Conservation (phyloP, 2,113 vertebrate genomes). For the Prunella fulvescens region DNA sequence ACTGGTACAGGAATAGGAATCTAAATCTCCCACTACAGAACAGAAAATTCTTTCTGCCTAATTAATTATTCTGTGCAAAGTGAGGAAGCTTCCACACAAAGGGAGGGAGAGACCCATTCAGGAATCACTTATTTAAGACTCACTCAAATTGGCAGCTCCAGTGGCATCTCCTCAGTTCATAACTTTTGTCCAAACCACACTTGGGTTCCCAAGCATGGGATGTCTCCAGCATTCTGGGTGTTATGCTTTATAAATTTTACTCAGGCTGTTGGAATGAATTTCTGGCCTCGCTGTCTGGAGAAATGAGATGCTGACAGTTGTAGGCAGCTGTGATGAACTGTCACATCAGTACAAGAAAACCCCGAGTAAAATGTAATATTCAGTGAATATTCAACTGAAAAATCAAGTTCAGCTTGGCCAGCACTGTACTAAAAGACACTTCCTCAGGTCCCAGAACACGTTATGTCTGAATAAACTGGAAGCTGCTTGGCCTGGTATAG, state of each 20-base stretch:
- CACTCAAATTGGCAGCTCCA: neutral
- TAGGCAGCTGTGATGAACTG: neutral
- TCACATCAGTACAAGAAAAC: neutral
- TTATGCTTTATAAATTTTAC: neutral
- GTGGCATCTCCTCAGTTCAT: neutral
- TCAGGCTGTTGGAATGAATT: neutral
- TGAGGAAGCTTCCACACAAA: neutral
- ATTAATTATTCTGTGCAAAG: neutral
- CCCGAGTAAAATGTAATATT: neutral
- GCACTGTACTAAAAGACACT: neutral
- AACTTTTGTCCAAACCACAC: neutral
- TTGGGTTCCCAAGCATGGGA: neutral
- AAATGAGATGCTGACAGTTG: neutral
- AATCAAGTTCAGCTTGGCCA: neutral
- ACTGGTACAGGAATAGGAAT: neutral
- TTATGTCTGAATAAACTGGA: neutral
- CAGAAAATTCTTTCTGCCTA: neutral
- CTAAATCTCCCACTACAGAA: neutral
- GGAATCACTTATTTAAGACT: neutral
- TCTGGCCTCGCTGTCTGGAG: neutral
- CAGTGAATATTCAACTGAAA: neutral
- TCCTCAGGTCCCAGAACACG: neutral
- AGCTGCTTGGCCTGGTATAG: neutral
- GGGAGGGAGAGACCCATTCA: neutral
- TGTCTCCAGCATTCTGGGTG: neutral